phyloP scores from a whole-genome alignment of 2,113 vertebrate species.

The Erythrocebus patas region DNA sequence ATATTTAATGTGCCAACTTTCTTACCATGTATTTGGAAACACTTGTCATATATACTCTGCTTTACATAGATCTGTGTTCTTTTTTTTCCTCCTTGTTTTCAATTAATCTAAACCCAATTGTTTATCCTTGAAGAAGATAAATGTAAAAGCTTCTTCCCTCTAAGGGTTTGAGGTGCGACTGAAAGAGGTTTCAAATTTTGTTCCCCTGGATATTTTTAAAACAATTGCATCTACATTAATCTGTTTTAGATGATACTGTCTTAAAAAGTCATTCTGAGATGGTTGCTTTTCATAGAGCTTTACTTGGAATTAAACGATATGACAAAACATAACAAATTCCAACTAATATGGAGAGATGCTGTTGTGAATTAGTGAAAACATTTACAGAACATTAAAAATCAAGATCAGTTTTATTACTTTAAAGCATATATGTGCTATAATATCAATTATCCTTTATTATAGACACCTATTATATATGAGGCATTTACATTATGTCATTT shows the following conservation, averaged over 20 bases:
- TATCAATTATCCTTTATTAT: not conserved
- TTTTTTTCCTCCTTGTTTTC: not conserved
- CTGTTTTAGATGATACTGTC: not conserved
- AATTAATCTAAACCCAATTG: not conserved
- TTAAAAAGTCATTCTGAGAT: not conserved
- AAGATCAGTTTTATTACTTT: not conserved
- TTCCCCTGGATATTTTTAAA: not conserved
- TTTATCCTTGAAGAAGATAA: not conserved
- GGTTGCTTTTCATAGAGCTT: not conserved
- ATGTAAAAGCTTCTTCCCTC: not conserved
- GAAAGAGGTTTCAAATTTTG: not conserved
- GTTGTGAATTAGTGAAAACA: not conserved
- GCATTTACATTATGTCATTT: constrained; percentile 12
- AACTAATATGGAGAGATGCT: not conserved
- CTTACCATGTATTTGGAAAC: constrained; percentile 10
- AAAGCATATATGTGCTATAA: not conserved
- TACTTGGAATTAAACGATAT: not conserved
- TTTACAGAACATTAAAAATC: not conserved
- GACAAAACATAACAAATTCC: not conserved
- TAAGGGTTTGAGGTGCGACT: not conserved
- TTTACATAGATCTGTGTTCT: not conserved
- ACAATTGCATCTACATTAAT: not conserved
- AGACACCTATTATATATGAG: not conserved
- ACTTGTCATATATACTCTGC: not conserved
- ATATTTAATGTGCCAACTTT: constrained; percentile 14